Conservation (phyloP, 2,888 invertebrate species). For the Luffia ferchaultella region DNA sequence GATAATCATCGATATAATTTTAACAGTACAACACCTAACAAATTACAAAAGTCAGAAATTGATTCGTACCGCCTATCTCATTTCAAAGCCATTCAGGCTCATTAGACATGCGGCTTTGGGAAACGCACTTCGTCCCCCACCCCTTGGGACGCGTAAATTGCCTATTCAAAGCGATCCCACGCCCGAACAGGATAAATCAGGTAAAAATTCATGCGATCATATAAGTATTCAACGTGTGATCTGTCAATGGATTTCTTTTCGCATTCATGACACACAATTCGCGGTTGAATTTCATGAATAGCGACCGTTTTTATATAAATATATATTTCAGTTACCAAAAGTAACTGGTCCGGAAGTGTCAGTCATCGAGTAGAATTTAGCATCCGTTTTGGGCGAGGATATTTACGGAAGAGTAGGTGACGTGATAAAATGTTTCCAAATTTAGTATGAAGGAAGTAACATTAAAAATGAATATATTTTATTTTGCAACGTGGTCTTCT, state of each 20-base stretch:
- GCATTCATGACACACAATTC: background rate
- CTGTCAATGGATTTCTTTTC: background rate
- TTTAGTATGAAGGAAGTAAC: no score
- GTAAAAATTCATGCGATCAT: background rate
- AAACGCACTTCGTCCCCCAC: conserved; percentile 10
- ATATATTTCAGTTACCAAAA: no score
- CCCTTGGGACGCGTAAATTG: conserved; percentile 20
- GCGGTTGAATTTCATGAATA: no score
- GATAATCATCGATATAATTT: background rate
- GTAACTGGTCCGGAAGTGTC: no score
- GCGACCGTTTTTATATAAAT: no score
- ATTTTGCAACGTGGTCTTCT: no score
- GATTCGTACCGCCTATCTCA: conserved; percentile 23
- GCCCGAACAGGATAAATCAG: background rate
- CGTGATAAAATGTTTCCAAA: no score
- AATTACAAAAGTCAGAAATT: conserved; percentile 6
- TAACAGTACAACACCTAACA: background rate
- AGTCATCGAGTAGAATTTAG: no score
- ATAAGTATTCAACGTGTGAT: background rate
- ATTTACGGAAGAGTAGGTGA: no score
- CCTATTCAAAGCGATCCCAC: conserved; percentile 21
- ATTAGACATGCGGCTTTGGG: conserved; percentile 27
- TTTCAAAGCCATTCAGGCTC: conserved; percentile 32
- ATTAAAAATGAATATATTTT: no score
- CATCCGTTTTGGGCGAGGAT: no score